Base-by-base conservation (phyloP, 1,140 invertebrate species). In the Drosophila auraria region DNA sequence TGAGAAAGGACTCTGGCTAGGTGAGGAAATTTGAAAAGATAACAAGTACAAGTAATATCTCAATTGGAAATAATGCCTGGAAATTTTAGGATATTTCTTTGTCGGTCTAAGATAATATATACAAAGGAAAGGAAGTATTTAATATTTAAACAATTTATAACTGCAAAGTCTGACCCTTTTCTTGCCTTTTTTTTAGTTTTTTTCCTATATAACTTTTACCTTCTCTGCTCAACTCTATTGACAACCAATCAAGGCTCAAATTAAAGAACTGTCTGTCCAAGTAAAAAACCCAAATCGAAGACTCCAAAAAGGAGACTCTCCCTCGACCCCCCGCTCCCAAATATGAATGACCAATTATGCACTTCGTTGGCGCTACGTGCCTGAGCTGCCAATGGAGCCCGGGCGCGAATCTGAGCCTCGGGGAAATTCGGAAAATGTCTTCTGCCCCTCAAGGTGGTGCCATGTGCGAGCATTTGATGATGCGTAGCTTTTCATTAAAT, bases 401-500 rank as follows among this genome's bases (percentile, higher is more conserved):
- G 45, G 33, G 33, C 17, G 53, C 33, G 53, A 56, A 23, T 56
- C 53, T 40, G 53, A 5, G 54, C 54, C 54, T 56, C 20, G 20
- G 54, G 36, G 38, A 57, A 57, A 57, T 40, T 68, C 62, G 63
- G 23, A 33, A 45, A 45, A 57, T n/a, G 54, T 25, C 54, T 40
- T 30, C 27, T 15, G 7, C 15, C 25, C 44, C 42, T 38, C 65
- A 27, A 45, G 61, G 51, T 63, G 42, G 65, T 80, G 78, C 78
- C 84, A 72, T 90, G 86, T 84, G 68, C 78, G 72, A 47, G 60
- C 70, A 79, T 86, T 90, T 90, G 86, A 91, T 90, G 86, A 90
- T 90, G 87, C 86, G 86, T 90, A 90, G 86, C 86, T 90, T 90
- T 90, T 90, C 82, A 90, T 89, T 90, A 89, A 89, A 89, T 86